phyloP scores from a whole-genome alignment of 2,113 vertebrate genomes.

The Dicentrarchus labrax region DNA sequence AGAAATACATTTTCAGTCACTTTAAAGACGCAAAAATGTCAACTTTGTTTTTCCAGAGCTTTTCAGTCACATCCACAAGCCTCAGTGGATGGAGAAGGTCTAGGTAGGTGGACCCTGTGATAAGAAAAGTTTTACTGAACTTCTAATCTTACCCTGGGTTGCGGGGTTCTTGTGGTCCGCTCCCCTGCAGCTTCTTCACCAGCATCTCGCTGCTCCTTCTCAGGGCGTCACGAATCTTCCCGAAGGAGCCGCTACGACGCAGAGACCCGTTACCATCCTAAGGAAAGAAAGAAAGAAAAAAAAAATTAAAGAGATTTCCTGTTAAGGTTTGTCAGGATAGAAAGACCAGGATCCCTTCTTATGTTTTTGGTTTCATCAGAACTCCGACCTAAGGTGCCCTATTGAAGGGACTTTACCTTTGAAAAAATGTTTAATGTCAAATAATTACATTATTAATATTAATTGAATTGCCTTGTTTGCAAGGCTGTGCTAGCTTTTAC shows the following conservation, averaged over 20 bases:
- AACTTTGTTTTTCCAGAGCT: no score
- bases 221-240: constrained; percentile 90
- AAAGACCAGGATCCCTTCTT: not conserved
- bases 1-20: not conserved
- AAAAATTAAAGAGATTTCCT: not conserved
- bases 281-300: not conserved
- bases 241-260: constrained; percentile 90
- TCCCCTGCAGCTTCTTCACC: constrained; percentile 92
- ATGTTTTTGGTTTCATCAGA: not conserved
- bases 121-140: no score
- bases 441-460: not conserved
- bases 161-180: constrained; percentile 87
- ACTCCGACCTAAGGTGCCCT: not conserved
- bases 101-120: no score
- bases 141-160: constrained; percentile 85
- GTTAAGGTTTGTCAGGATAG: not conserved
- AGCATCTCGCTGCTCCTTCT: constrained; percentile 93
- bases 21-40: no score
- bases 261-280: constrained; percentile 90
- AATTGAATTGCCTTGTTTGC: not conserved
- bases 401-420: no score
- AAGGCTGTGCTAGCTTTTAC: not conserved
- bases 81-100: no score
- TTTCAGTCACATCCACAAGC: no score
- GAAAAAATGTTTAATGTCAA: not conserved